Percentiles rank a stretch among this genome's conserved stretches.
phyloP scores from a whole-genome alignment of 2,797 vertebrate species.

The Sebastiscus tertius region DNA sequence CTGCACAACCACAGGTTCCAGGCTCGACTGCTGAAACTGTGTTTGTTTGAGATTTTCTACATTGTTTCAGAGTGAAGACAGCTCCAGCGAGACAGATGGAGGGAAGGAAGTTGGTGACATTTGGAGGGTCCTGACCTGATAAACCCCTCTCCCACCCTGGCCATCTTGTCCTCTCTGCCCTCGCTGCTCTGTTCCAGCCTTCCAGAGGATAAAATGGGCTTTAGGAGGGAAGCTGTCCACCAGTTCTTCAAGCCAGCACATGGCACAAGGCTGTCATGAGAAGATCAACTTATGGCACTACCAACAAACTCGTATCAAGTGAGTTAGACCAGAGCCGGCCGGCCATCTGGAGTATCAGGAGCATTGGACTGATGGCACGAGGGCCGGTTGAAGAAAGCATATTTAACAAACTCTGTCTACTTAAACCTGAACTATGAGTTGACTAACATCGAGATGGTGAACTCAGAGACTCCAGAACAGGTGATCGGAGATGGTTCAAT shows the following conservation, averaged over 20 bases:
- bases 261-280: conserved; percentile 35
- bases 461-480: neutral
- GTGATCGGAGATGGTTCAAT: neutral
- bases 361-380: neutral
- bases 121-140: conserved; percentile 64
- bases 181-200: conserved; percentile 36
- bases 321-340: conserved; percentile 23
- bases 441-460: neutral
- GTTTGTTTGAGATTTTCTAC: conserved; percentile 15
- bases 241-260: conserved; percentile 48
- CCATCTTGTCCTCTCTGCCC: conserved; percentile 16
- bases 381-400: neutral
- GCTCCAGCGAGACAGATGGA: conserved; percentile 36
- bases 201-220: conserved; percentile 66
- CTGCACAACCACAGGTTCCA: conserved; percentile 5
- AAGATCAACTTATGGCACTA: conserved; percentile 62
- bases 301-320: conserved; percentile 31
- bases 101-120: conserved; percentile 37
- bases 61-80: neutral
- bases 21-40: neutral
- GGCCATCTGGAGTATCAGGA: conserved; percentile 65
- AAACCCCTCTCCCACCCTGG: conserved; percentile 30
- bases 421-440: neutral
- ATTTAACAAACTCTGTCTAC: conserved; percentile 22
- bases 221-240: conserved; percentile 64